Base-by-base conservation (phyloP, 2,113 vertebrate species). In the Probosciger aterrimus region DNA sequence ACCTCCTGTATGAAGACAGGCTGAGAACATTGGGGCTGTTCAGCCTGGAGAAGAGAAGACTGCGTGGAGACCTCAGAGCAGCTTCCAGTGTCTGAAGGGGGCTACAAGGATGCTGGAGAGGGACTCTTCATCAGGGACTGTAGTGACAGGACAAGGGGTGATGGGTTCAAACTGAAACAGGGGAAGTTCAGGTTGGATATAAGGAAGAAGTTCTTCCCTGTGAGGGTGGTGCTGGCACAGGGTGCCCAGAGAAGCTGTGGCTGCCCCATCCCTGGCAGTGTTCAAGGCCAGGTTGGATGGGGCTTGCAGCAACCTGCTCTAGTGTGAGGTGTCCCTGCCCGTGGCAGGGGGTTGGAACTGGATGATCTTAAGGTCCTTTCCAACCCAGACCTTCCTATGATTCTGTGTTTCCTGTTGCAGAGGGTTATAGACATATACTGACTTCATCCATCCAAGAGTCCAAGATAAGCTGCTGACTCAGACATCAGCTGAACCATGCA, bases 211-310 rank as follows among this genome's bases (percentile, higher is more conserved):
- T 43, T 43, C 43, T 43, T 43, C 14, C 13, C 43, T 43, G 43
- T 43, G 43, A 43, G 43, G 43, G 43, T 43, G 43, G 14, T 43
- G 14, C 43, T 14, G 43, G 43, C 43, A 43, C 18, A 55, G 52
- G 18, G 52, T 53, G 53, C 18, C 18, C 55, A 57, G 31, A n/a
- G 55, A 57, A 57, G 31, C 55, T 57, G 55, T 57, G 55, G 31
- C 55, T 57, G 55, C 33, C 55, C 18, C 19, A n/a, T n/a, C 31
- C 12, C 31, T n/a, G 55, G 33, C 55, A 57, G 13, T 57, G 33
- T 10, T 57, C 33, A 57, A 0, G 13, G 55, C 20, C 13, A 57
- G 20, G 33, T 0, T 57, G 4, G 31, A 57, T 0, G 2, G 1
- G 19, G 33, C 33, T n/a, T n/a, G 19, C 5, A 22, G 55, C 33